Conservation (phyloP, 92 coral and sea anemone genomes). For the Phenganax subtilis region DNA sequence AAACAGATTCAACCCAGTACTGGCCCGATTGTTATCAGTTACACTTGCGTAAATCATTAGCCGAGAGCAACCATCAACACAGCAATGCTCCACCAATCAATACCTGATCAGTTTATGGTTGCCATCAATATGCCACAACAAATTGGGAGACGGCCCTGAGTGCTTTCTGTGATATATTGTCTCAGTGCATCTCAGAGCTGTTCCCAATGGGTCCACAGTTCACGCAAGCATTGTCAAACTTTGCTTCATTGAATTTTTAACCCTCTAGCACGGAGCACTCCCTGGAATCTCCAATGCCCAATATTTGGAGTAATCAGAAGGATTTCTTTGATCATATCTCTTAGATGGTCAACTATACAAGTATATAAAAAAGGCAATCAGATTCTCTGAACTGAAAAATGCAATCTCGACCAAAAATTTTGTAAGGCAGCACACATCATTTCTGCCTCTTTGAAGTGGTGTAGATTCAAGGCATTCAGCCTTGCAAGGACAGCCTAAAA, state of each 20-base stretch:
- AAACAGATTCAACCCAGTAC: conserved; percentile 51
- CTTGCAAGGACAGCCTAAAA: too few relatives aligned
- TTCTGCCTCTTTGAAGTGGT: too few relatives aligned
- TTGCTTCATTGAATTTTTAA: conserved; percentile 16
- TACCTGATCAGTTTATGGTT: conserved; percentile 56
- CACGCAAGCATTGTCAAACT: conserved; percentile 34
- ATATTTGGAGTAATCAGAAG: conserved; percentile 39
- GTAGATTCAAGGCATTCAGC: too few relatives aligned
- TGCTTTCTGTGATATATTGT: conserved; percentile 51
- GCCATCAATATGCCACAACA: conserved; percentile 55
- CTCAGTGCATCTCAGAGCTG: conserved; percentile 56
- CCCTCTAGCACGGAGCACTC: conserved; percentile 41
- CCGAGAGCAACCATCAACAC: conserved; percentile 60
- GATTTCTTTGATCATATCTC: conserved; percentile 38
- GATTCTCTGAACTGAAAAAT: neutral
- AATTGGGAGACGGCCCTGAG: conserved; percentile 50
- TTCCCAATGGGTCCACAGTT: conserved; percentile 47
- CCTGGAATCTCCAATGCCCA: conserved; percentile 44
- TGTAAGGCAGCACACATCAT: too few relatives aligned
- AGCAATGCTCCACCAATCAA: conserved; percentile 51
- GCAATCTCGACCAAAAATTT: too few relatives aligned
- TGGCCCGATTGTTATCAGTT: conserved; percentile 52
- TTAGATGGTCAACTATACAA: conserved; percentile 26
- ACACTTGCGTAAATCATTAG: conserved; percentile 46
- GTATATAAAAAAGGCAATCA: neutral